Evolutionary conservation across 2,113 vertebrate genomes (phyloP).

Genomic region (Piprites chloris): DNA sequence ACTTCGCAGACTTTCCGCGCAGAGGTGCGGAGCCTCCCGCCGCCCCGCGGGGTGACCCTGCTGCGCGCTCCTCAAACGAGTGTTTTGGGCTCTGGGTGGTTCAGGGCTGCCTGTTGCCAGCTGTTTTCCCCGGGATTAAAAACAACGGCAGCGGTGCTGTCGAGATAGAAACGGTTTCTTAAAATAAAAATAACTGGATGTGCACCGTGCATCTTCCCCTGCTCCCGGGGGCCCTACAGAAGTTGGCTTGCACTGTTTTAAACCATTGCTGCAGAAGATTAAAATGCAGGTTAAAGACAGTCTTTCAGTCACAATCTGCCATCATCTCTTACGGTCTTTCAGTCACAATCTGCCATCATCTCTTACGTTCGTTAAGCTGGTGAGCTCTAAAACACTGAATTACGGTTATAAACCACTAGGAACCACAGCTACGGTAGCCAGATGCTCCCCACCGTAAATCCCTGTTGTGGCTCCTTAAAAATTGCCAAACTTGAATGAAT

Average conservation of each 20-base stretch:
- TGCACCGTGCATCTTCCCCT: rapidly evolving
- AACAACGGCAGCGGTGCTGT: background rate
- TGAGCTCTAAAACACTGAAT: background rate
- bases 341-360: background rate
- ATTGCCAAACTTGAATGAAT: background rate
- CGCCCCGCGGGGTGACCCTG: background rate
- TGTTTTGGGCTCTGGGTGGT: rapidly evolving
- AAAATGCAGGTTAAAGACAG: background rate
- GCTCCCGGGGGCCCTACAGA: background rate
- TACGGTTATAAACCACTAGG: background rate
- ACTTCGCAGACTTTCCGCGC: background rate
- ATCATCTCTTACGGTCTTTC: background rate
- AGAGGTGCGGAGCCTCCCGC: background rate
- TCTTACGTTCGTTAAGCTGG: background rate
- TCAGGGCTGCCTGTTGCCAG: background rate
- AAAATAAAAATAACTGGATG: background rate
- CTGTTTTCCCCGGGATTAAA: background rate
- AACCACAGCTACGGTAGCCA: background rate
- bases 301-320: background rate
- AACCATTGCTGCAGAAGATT: background rate
- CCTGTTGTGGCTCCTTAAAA: background rate
- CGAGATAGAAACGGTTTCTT: background rate
- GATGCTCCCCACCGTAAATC: background rate
- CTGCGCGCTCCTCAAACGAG: background rate
- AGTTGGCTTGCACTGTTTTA: background rate